A percentile compares a stretch with the other conserved stretches of the same genome.
phyloP scores from a whole-genome alignment of 2,797 vertebrate species.

The Poeciliopsis paucimaculata region DNA sequence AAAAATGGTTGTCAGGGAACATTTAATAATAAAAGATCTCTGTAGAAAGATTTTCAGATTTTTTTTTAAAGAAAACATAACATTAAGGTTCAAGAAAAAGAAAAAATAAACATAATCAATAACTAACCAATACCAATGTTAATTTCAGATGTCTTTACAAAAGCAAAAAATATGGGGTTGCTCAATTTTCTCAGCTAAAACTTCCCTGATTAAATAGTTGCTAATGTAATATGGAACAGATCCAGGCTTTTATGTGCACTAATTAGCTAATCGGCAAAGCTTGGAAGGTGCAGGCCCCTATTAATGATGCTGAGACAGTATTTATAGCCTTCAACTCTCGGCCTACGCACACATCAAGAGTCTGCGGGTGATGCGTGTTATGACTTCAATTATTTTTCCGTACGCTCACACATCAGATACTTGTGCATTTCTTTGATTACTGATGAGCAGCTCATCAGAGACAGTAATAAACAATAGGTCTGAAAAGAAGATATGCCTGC shows the following conservation, averaged over 20 bases:
- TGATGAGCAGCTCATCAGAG: conserved; percentile 32
- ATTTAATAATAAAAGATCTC: not conserved
- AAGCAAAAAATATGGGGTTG: not conserved
- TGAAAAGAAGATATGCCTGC: not conserved
- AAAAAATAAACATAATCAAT: not conserved
- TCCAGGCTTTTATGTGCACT: conserved; percentile 40
- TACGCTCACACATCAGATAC: conserved; percentile 37
- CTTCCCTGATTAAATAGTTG: conserved; percentile 54
- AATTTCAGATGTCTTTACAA: not conserved
- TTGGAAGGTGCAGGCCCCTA: conserved; percentile 48
- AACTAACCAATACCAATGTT: conserved; percentile 3
- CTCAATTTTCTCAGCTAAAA: conserved; percentile 36
- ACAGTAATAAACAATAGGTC: conserved; percentile 34
- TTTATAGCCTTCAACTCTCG: conserved; percentile 61
- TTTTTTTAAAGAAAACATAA: not conserved
- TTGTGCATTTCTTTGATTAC: conserved; percentile 46
- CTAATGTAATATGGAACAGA: conserved; percentile 27
- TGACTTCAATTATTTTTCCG: conserved; percentile 47
- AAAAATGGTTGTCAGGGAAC: not conserved
- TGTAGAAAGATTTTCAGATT: not conserved
- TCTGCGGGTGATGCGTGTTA: conserved; percentile 51
- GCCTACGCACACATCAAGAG: conserved; percentile 54
- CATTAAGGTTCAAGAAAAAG: conserved; percentile 9
- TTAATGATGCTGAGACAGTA: conserved; percentile 51
- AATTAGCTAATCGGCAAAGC: conserved; percentile 52